A percentile compares a stretch with the other conserved stretches of the same genome.
Conservation (phyloP, 2,888 invertebrate genomes). For the Himalopsyche tibetana region DNA sequence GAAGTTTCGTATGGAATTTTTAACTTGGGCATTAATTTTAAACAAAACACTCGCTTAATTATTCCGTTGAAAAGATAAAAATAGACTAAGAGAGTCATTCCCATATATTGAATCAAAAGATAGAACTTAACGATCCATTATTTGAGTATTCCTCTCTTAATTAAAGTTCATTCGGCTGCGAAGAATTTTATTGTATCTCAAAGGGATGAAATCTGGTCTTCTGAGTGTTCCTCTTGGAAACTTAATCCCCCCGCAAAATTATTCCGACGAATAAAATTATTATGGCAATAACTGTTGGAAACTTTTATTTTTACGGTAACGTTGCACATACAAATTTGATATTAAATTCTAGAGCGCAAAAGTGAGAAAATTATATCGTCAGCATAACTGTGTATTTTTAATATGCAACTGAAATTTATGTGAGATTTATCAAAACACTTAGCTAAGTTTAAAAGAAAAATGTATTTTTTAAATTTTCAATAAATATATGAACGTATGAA, state of each 20-base stretch:
- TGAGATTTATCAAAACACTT: not conserved
- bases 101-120: constrained; percentile 21
- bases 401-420: constrained; percentile 33
- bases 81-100: not conserved
- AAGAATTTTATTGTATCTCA: constrained; percentile 62
- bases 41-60: not conserved
- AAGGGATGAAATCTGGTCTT: constrained; percentile 62
- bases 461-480: too few species aligned
- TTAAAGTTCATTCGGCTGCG: constrained; percentile 62
- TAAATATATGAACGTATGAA: too few species aligned
- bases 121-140: constrained; percentile 52
- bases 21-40: not conserved
- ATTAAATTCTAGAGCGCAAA: constrained; percentile 34
- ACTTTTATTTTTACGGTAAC: constrained; percentile 38
- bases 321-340: constrained; percentile 10
- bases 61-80: not conserved
- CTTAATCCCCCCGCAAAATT: constrained; percentile 58
- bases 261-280: constrained; percentile 60
- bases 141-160: constrained; percentile 59
- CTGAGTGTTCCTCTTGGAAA: constrained; percentile 58
- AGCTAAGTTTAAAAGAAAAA: too few species aligned
- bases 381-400: constrained; percentile 6
- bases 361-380: constrained; percentile 38
- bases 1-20: constrained; percentile 9
- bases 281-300: constrained; percentile 45